Percentiles rank a stretch among this genome's conserved stretches.
Evolutionary conservation across 1,140 invertebrate genomes (phyloP).

Genomic region (Drosophila sproati): DNA sequence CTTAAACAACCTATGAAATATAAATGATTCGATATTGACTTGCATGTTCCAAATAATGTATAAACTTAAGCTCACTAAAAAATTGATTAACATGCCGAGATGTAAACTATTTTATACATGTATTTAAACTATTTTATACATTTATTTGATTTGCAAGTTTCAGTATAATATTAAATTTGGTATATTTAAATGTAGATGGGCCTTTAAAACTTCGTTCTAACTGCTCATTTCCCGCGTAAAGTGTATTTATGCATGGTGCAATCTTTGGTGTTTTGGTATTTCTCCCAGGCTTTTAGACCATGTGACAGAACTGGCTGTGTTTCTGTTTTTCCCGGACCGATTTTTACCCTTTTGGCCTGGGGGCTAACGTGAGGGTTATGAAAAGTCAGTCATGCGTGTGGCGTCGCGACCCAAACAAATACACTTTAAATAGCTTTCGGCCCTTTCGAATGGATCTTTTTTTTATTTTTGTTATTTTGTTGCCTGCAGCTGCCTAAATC

Average conservation of each 20-base stretch:
- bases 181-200: background rate
- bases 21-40: background rate
- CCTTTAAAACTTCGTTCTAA: background rate
- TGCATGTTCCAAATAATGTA: background rate
- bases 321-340: background rate
- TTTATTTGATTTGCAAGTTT: background rate
- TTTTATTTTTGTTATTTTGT: conserved; percentile 23
- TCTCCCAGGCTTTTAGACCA: background rate
- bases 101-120: too few relatives aligned
- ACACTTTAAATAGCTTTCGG: conserved; percentile 35
- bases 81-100: too few relatives aligned
- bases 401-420: conserved; percentile 46
- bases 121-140: background rate
- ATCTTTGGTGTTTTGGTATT: conserved; percentile 15
- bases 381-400: conserved; percentile 47
- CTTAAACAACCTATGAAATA: background rate
- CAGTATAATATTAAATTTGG: too few relatives aligned
- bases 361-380: conserved; percentile 5
- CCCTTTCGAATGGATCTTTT: conserved; percentile 20
- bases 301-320: conserved; percentile 13
- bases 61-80: too few relatives aligned
- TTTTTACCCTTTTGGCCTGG: conserved; percentile 1
- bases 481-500: conserved; percentile 58
- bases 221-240: background rate
- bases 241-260: background rate